Evolutionary conservation across 2,888 invertebrate species (phyloP).

Genomic region (Macroteleia sp.): DNA sequence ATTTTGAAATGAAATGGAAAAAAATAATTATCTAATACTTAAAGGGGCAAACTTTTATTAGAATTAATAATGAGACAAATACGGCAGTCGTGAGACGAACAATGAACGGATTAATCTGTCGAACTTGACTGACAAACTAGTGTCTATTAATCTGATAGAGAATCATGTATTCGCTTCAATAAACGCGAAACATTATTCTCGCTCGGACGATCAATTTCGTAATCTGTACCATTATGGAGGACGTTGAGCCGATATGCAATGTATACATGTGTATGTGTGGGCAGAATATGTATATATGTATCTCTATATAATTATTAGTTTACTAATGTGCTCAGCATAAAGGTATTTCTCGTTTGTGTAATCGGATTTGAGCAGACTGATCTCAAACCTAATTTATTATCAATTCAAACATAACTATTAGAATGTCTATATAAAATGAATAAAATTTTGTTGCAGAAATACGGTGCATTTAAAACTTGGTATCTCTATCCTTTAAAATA

Average conservation of each 20-base stretch:
- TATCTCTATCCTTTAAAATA: no score
- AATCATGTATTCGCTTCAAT: constrained; percentile 52
- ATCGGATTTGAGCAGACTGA: constrained; percentile 68
- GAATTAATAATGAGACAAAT: constrained; percentile 26
- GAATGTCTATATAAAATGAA: constrained; percentile 47
- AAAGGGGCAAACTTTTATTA: constrained; percentile 28
- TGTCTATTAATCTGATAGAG: constrained; percentile 57
- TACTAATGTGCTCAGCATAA: constrained; percentile 52
- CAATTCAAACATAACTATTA: constrained; percentile 64
- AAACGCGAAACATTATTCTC: constrained; percentile 64
- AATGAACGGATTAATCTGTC: constrained; percentile 52
- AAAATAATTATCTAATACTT: constrained; percentile 40
- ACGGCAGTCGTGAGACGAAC: constrained; percentile 13
- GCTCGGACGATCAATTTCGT: constrained; percentile 60
- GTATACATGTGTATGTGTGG: constrained; percentile 32
- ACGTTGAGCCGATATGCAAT: constrained; percentile 59
- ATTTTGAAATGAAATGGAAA: no score
- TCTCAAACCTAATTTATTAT: constrained; percentile 66
- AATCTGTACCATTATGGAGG: constrained; percentile 61
- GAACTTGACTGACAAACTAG: constrained; percentile 46
- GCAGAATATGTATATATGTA: constrained; percentile 25
- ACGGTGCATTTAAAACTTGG: constrained; percentile 37
- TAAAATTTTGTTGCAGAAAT: constrained; percentile 25
- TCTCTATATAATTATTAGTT: constrained; percentile 57
- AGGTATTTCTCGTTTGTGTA: constrained; percentile 66